Conservation (phyloP, 2,113 vertebrate genomes). For the Cebus imitator region DNA sequence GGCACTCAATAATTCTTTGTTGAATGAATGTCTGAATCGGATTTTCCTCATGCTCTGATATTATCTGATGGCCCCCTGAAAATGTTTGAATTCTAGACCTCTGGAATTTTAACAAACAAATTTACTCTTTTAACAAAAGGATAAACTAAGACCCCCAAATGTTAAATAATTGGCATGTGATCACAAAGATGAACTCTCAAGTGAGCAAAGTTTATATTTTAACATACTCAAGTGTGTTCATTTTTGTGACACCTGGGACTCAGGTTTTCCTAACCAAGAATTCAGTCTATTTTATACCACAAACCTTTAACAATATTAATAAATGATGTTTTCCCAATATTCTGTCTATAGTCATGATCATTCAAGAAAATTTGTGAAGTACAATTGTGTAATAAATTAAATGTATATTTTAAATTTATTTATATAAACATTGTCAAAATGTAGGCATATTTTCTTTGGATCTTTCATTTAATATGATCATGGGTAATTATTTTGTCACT, state of each 20-base stretch:
- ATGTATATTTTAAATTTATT: background rate
- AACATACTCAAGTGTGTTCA: too few relatives aligned
- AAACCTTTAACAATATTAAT: background rate
- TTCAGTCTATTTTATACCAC: background rate
- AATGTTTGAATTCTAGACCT: background rate
- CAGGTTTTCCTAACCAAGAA: background rate
- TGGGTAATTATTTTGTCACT: slow-evolving; percentile 2
- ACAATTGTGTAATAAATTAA: background rate
- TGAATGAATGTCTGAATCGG: background rate
- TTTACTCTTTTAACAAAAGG: background rate
- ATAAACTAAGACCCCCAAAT: background rate
- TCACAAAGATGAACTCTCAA: background rate
- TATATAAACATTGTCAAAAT: background rate
- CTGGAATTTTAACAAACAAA: background rate
- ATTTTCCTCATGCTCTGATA: background rate
- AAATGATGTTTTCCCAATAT: background rate
- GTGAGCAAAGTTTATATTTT: too few relatives aligned
- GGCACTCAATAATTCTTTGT: background rate
- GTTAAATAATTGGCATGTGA: background rate
- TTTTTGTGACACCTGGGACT: background rate
- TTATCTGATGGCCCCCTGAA: background rate
- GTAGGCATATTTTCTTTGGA: background rate
- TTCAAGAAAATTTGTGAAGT: background rate
- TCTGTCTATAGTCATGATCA: background rate
- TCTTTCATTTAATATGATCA: background rate